Evolutionary conservation across 1,140 invertebrate genomes (phyloP).

Genomic region (Hermatobates lingyangjiaoensis): DNA sequence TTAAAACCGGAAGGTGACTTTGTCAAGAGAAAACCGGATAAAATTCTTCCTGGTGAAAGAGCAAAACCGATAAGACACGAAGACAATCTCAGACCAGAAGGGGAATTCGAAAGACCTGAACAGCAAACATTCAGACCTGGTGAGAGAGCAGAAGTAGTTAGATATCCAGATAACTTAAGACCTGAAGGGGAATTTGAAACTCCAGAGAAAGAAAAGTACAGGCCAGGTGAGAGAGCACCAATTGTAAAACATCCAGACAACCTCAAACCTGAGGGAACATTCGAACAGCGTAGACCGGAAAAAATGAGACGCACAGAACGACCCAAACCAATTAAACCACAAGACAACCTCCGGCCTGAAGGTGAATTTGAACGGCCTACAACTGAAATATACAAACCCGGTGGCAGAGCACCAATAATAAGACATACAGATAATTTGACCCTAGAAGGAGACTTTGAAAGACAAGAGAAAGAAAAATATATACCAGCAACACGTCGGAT

Average conservation of each 20-base stretch:
- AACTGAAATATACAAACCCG: conserved; percentile 20
- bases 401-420: conserved; percentile 24
- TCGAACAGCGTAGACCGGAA: conserved; percentile 23
- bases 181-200: conserved; percentile 34
- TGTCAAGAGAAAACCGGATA: conserved; percentile 17
- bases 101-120: conserved; percentile 24
- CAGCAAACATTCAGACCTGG: conserved; percentile 22
- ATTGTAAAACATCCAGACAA: conserved; percentile 29
- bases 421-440: conserved; percentile 29
- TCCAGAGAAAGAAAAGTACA: conserved; percentile 20
- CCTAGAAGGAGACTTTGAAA: conserved; percentile 31
- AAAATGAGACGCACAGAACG: conserved; percentile 22
- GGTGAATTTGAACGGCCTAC: conserved; percentile 26
- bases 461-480: conserved; percentile 25
- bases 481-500: conserved; percentile 31
- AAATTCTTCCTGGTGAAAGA: conserved; percentile 21
- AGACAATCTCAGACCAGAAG: conserved; percentile 24
- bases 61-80: conserved; percentile 21
- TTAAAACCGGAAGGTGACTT: conserved; percentile 26
- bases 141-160: conserved; percentile 25
- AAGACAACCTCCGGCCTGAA: conserved; percentile 30
- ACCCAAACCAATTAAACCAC: conserved; percentile 20
- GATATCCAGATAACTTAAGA: conserved; percentile 31
- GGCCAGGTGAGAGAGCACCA: conserved; percentile 21
- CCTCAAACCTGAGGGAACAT: conserved; percentile 25